phyloP scores from a whole-genome alignment of 2,113 vertebrate species.

The Muntiacus reevesi region DNA sequence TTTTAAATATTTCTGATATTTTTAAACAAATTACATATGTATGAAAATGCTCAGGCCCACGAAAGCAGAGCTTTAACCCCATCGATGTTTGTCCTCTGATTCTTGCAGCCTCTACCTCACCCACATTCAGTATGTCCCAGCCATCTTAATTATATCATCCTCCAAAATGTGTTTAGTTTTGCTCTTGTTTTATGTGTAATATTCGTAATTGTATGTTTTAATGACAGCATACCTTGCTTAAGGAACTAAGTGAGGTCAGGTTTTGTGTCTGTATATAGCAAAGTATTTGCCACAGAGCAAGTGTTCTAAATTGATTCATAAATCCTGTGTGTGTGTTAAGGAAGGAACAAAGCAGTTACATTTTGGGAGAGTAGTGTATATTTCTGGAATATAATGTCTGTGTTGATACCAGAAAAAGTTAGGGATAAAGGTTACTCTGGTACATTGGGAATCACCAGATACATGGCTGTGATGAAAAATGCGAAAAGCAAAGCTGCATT shows the following conservation, averaged over 20 bases:
- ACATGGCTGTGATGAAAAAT: accelerated
- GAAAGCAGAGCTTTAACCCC: neutral
- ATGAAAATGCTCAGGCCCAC: neutral
- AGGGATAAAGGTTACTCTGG: neutral
- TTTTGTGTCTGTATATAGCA: neutral
- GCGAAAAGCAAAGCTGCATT: accelerated
- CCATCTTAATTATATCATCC: neutral
- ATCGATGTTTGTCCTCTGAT: too few species aligned
- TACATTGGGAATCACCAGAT: neutral
- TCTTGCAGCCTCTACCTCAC: too few species aligned
- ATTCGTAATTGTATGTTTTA: neutral
- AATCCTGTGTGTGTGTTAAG: neutral
- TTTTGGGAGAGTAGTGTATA: neutral
- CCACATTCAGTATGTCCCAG: neutral
- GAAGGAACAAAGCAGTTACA: neutral
- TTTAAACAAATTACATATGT: neutral
- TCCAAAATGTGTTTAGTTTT: neutral
- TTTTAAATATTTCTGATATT: too few species aligned
- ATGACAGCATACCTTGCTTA: accelerated
- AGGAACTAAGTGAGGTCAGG: neutral
- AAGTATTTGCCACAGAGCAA: neutral
- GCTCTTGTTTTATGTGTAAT: neutral
- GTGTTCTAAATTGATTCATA: neutral
- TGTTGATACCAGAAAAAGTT: neutral
- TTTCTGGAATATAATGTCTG: neutral